Evolutionary conservation across 2,888 invertebrate species (phyloP), one percentile per base, ranked within the genome.

Genomic region (Tipula confusa): DNA sequence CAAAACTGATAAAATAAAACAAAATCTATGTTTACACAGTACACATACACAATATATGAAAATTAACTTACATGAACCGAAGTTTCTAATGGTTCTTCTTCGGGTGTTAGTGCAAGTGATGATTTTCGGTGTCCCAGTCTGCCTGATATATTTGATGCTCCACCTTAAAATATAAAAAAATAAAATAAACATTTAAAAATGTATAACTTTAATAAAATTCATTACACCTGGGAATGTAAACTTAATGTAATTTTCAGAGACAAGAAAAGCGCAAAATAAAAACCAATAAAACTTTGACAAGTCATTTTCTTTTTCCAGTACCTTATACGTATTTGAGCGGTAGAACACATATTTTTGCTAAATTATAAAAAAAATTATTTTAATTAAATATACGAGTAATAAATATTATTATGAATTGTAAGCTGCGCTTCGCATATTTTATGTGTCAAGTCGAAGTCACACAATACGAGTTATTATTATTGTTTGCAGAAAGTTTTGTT

Each of bases 51-150:
- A n/a, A n/a, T n/a, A n/a, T n/a, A n/a, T n/a, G n/a, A n/a, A n/a
- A 15, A 79, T 79, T 28, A 48, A 92, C 93, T 93, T 91, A 94
- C 94, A 90, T 92, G 91, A 89, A 92, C 90, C 89, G 92, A 90
- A 88, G 92, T 90, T 87, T 94, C 94, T 87, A 93, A 89, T 15
- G 93, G 92, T 87, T 94, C 94, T 88, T 94, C 94, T 88, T 94
- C 94, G 1, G 94, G 93, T 83, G 94, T 94, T 84, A 93, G 90
- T 38, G 93, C 93, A 84, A 94, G 90, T 28, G 94, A 94, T 86
- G 93, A 93, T 87, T 93, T 93, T 86, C 93, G 91, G 86, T 91
- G 90, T 83, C 93, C 92, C 1, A 92, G 90, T 88, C 92, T 87
- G 85, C 90, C 89, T 83, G 89, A 93, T 84, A 93, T 91, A 86